Evolutionary conservation across 2,888 invertebrate genomes (phyloP).

Genomic region (Therioaphis trifolii): DNA sequence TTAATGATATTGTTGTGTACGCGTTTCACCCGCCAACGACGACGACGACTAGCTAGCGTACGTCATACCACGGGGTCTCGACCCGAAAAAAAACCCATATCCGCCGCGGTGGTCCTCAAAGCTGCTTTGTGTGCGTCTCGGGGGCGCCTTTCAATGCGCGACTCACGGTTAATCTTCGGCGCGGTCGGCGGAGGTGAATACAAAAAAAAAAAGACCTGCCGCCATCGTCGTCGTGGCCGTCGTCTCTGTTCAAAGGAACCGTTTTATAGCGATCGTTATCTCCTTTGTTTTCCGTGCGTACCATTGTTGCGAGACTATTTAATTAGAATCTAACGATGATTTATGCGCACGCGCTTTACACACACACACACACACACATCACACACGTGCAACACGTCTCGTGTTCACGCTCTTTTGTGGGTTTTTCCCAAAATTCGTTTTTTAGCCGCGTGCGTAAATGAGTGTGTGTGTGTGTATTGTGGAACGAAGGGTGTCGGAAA

Average conservation of each 20-base stretch:
- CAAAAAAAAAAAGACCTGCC: conserved; percentile 13
- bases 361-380: background rate
- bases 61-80: conserved; percentile 33
- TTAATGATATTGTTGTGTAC: conserved; percentile 38
- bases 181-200: conserved; percentile 22
- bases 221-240: background rate
- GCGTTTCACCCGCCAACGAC: conserved; percentile 28
- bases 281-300: conserved; percentile 38
- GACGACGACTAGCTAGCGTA: background rate
- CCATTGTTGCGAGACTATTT: conserved; percentile 31
- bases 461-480: background rate
- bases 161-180: conserved; percentile 48
- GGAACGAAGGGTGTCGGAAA: too few species aligned
- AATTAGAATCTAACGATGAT: conserved; percentile 58
- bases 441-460: background rate
- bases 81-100: conserved; percentile 7
- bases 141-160: conserved; percentile 34
- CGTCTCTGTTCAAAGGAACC: conserved; percentile 43
- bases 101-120: conserved; percentile 53
- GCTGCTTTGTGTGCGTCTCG: conserved; percentile 35
- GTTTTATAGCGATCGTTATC: conserved; percentile 57
- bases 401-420: conserved; percentile 21
- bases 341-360: conserved; percentile 40
- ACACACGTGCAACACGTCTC: too few species aligned
- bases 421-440: background rate